Evolutionary conservation across 2,113 vertebrate genomes (phyloP).

Genomic region (Cephalopterus ornatus): DNA sequence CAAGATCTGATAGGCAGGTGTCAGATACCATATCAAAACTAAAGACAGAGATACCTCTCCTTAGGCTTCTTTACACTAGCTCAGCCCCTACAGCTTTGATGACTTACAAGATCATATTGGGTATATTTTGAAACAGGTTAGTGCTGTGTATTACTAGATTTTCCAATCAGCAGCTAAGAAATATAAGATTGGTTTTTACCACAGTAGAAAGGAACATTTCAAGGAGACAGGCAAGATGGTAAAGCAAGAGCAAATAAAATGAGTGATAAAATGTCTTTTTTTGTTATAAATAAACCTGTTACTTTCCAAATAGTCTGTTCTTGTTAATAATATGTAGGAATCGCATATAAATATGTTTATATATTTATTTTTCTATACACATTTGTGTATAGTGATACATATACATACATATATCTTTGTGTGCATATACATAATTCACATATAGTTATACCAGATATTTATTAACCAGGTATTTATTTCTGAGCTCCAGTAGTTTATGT

Average conservation of each 20-base stretch:
- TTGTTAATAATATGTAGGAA: not conserved
- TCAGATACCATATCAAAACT: not conserved
- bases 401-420: accelerated
- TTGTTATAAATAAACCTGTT: not conserved
- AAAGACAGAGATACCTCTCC: not conserved
- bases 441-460: not conserved
- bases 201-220: not conserved
- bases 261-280: not conserved
- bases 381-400: not conserved
- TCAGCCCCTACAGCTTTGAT: not conserved
- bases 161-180: not conserved
- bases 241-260: not conserved
- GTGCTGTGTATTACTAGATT: not conserved
- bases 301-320: not conserved
- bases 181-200: not conserved
- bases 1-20: not conserved
- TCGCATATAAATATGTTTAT: not conserved
- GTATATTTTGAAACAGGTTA: not conserved
- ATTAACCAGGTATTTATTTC: not conserved
- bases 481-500: not conserved
- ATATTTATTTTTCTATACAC: not conserved
- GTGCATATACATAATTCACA: not conserved
- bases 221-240: not conserved
- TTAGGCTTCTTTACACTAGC: not conserved
- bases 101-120: not conserved